These are phyloP conservation scores for Drosophila eohydei DNA, from an alignment of 2,888 invertebrate genomes.

Conservation along the genomic window DNA sequence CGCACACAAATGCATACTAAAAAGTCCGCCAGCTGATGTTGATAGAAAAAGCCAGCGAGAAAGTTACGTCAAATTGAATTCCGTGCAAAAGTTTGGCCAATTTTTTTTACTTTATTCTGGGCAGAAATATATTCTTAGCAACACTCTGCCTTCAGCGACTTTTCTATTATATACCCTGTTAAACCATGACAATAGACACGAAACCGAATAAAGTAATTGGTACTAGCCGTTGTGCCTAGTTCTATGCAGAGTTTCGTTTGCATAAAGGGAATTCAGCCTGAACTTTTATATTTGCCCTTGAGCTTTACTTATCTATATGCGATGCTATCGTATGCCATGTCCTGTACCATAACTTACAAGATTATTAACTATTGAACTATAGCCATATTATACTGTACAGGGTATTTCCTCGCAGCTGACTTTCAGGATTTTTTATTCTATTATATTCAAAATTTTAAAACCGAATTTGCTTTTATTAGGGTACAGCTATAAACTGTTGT, in stretches of 20 bases:
- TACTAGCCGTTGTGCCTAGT: background rate
- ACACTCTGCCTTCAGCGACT: slow-evolving; percentile 9
- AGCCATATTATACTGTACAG: background rate
- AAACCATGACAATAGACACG: background rate
- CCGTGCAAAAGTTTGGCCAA: slow-evolving; percentile 59
- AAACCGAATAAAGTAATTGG: background rate
- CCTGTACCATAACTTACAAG: background rate
- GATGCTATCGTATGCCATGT: background rate
- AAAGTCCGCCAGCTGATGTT: slow-evolving; percentile 65
- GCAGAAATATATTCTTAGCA: slow-evolving; percentile 19
- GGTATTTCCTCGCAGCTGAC: background rate
- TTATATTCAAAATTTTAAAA: slow-evolving; percentile 32
- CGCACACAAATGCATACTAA: slow-evolving; percentile 65
- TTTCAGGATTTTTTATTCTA: background rate
- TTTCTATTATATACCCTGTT: slow-evolving; percentile 22
- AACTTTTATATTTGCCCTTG: too few species aligned
- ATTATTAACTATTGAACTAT: background rate
- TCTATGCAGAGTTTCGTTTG: background rate
- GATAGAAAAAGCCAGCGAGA: slow-evolving; percentile 51
- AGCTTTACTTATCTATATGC: background rate
- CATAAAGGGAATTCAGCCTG: background rate
- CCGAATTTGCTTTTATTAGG: slow-evolving; percentile 53
- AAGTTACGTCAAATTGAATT: slow-evolving; percentile 76
- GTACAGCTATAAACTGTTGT: slow-evolving; percentile 43
- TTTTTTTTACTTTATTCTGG: slow-evolving; percentile 27